Conservation (phyloP, 2,797 vertebrate genomes). For the Geotria australis region DNA sequence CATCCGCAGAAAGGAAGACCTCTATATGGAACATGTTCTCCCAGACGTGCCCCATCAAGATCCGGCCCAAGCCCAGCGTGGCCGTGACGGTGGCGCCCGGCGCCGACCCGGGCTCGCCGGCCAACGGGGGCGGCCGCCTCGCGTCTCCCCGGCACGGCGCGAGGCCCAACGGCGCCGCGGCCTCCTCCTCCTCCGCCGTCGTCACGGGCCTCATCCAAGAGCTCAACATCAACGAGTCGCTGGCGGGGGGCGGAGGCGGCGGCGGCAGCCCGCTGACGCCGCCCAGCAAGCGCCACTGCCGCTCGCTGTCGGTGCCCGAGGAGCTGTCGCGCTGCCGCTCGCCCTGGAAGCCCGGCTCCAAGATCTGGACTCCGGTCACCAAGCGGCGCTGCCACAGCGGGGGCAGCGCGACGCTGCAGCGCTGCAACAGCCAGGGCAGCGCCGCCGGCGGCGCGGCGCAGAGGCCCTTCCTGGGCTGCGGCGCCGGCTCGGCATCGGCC, state of each 20-base stretch:
- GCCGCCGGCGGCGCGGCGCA: constrained; percentile 6
- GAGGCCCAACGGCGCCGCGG: constrained; percentile 1
- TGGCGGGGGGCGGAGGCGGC: background rate
- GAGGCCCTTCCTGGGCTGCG: constrained; percentile 2
- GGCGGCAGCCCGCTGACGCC: constrained; percentile 14
- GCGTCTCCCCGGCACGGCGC: background rate
- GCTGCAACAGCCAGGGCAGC: constrained; percentile 12
- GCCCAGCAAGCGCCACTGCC: constrained; percentile 21
- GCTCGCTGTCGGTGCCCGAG: constrained; percentile 22
- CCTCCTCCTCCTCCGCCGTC: constrained; percentile 3
- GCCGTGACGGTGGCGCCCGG: too few relatives aligned
- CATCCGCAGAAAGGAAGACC: background rate
- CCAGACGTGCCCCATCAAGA: background rate
- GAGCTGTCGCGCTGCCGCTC: constrained; percentile 19
- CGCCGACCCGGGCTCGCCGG: too few relatives aligned
- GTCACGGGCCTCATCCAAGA: constrained; percentile 13
- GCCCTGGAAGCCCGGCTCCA: constrained; percentile 19
- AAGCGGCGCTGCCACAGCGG: constrained; percentile 24
- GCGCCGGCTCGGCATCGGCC: constrained; percentile 8
- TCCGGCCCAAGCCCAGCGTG: background rate
- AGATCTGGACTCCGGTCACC: constrained; percentile 23
- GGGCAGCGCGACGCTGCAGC: constrained; percentile 13
- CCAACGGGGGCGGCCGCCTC: too few relatives aligned
- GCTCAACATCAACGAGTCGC: constrained; percentile 10
- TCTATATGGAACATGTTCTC: background rate